A percentile compares a stretch with the other conserved stretches of the same genome.
These are phyloP conservation scores for Gastrophysa polygoni DNA, from an alignment of 2,888 invertebrate genomes.

Conservation along the genomic window DNA sequence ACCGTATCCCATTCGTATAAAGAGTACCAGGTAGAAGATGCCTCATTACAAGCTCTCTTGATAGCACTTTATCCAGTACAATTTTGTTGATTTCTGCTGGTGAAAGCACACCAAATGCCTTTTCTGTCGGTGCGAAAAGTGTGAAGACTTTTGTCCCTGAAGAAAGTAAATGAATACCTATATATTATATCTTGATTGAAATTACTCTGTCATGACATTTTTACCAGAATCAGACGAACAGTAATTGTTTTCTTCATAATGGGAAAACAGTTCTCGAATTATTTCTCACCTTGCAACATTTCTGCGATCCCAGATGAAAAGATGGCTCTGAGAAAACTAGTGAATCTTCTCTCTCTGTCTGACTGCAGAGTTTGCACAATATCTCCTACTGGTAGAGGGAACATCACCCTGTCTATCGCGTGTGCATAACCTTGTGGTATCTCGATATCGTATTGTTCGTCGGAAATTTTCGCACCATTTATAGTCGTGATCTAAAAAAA, in stretches of 20 bases:
- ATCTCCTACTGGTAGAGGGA: conserved; percentile 87
- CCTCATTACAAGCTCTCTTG: conserved; percentile 75
- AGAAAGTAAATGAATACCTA: not conserved
- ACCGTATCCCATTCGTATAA: conserved; percentile 86
- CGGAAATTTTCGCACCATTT: conserved; percentile 80
- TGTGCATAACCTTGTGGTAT: conserved; percentile 88
- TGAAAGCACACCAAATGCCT: conserved; percentile 74
- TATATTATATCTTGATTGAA: not conserved
- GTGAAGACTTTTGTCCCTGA: conserved; percentile 83
- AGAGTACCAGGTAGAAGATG: conserved; percentile 80
- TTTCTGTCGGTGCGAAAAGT: conserved; percentile 83
- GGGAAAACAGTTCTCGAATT: not conserved
- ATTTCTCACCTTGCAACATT: conserved; percentile 68
- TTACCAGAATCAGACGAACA: too few relatives aligned
- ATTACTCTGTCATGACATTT: too few relatives aligned
- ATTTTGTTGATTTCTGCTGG: conserved; percentile 66
- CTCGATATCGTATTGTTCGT: conserved; percentile 82
- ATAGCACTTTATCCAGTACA: conserved; percentile 68
- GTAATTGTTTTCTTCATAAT: not conserved
- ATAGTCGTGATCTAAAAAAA: conserved; percentile 74
- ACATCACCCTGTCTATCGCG: conserved; percentile 85
- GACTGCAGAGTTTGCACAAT: conserved; percentile 83
- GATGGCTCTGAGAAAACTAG: conserved; percentile 77
- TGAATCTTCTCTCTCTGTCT: conserved; percentile 81
- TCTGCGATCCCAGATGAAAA: conserved; percentile 79